Base-by-base conservation (phyloP, 2,797 vertebrate species). In the Halcyon badia region DNA sequence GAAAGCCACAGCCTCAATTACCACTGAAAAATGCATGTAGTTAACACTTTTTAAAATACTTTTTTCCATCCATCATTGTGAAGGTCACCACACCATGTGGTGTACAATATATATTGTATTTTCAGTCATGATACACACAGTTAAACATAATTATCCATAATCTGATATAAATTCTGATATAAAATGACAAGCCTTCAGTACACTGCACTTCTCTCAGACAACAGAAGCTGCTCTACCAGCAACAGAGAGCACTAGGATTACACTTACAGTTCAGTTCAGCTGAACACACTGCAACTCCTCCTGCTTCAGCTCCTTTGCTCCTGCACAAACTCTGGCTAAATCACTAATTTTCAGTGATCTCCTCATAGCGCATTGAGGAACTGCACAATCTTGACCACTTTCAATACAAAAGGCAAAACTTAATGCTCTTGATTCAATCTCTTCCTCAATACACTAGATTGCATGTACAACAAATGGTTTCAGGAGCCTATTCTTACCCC, bases 381-480 rank as follows among this genome's bases (percentile, higher is more conserved):
- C n/a, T 58, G 16, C 16, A 52, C 0, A 0, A 57, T 52, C n/a
- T 30, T 46, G 39, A 71, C 10, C 4, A 1, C 31, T 30, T 66
- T 57, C 28, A 25, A 64, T 9, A 51, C 37, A 62, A 5, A 54
- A 42, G 16, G 16, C 41, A 83, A 83, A 83, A 75, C 30, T 30
- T 41, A 31, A 31, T 0, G 3, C 25, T 54, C 31, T 78, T 33
- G 9, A 54, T 61, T 62, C 52, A 41, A 6, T 61, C 56, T 65
- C 75, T 48, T 39, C n/a, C 52, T 51, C 70, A 39, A 65, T n/a
- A 65, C 0, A 1, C 33, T 18, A n/a, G 14, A 28, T 8, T 78
- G 42, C 12, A 58, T 0, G 0, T 10, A 48, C 31, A 51, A 14
- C n/a, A 62, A 77, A 60, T 12, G 16, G 58, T n/a, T 51, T 51